Evolutionary conservation across 2,888 invertebrate species (phyloP).

Genomic region (Teleogryllus oceanicus): DNA sequence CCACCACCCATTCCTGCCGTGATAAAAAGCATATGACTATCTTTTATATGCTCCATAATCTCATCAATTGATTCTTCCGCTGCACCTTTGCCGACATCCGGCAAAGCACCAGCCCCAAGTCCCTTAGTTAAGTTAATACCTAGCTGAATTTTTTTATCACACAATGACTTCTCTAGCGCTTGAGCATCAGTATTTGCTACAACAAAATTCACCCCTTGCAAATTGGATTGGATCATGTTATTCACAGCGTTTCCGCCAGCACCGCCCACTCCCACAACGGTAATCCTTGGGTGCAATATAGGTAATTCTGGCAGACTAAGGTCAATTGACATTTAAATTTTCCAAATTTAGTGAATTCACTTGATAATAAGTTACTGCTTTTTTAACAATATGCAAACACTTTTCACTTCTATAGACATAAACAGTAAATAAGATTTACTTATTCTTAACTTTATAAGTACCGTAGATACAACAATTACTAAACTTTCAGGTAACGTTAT

Average conservation of each 20-base stretch:
- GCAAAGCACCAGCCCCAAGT: not conserved
- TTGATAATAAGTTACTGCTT: too few relatives aligned
- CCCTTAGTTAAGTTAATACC: not conserved
- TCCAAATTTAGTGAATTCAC: too few relatives aligned
- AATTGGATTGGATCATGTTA: not conserved
- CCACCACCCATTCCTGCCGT: conserved; percentile 36
- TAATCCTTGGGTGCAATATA: not conserved
- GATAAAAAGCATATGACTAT: conserved; percentile 34
- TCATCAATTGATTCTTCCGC: not conserved
- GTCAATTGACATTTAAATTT: too few relatives aligned
- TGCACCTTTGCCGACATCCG: not conserved
- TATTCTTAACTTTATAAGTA: too few relatives aligned
- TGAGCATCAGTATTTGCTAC: not conserved
- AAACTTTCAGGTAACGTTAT: too few relatives aligned
- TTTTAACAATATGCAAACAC: too few relatives aligned
- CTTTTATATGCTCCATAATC: not conserved
- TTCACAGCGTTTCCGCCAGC: not conserved
- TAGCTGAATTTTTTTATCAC: not conserved
- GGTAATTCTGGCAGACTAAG: too few relatives aligned
- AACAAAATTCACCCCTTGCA: not conserved
- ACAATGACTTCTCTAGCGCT: not conserved
- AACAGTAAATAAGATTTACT: too few relatives aligned
- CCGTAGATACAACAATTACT: too few relatives aligned
- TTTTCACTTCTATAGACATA: too few relatives aligned
- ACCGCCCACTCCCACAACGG: not conserved